Base-by-base conservation (phyloP, 2,113 vertebrate species). In the Coregonus clupeaformis region DNA sequence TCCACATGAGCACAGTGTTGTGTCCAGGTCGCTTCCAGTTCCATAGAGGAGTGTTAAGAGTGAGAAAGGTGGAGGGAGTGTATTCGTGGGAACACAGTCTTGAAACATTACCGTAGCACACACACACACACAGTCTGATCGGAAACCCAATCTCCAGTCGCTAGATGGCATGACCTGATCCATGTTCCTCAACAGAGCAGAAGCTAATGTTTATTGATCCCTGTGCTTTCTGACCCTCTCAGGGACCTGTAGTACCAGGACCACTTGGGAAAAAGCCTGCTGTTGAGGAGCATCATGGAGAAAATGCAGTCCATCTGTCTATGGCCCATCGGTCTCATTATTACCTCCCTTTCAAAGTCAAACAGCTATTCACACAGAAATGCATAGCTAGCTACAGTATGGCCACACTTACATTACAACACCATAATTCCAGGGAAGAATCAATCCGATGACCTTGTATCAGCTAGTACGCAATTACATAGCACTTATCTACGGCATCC, bases 131-230 rank as follows among this genome's bases (percentile, higher is more conserved):
- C 4, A 29, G 22, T 65, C 63, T 13, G 24, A 24, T 27, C 29
- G n/a, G 49, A 27, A 27, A 73, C 9, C 25, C 16, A 20, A 29
- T 49, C 24, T 52, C 16, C 47, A 67, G 63, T 73, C 70, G 76
- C 65, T 57, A 77, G 78, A 77, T 78, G 77, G 63, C 78, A 81
- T 83, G 81, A 78, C 62, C 84, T 77, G 85, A 89, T 85, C 81
- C 73, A 73, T 82, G 77, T 81, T 82, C 60, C 67, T 77, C 69
- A 57, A 74, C 85, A 16, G 5, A 84, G 81, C 59, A 62, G 75
- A 79, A 73, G 81, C 81, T 91, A 91, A 91, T 91, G 90, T 64
- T 74, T 89, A 90, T 91, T 84, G 90, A 91, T 91, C 87, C 69
- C 5, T n/a, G 45, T 75, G 67, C 71, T 88, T 85, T 81, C 66